Evolutionary conservation across 2,113 vertebrate genomes (phyloP), one percentile per base, ranked within the genome.

Genomic region (Pterophyllum scalare): DNA sequence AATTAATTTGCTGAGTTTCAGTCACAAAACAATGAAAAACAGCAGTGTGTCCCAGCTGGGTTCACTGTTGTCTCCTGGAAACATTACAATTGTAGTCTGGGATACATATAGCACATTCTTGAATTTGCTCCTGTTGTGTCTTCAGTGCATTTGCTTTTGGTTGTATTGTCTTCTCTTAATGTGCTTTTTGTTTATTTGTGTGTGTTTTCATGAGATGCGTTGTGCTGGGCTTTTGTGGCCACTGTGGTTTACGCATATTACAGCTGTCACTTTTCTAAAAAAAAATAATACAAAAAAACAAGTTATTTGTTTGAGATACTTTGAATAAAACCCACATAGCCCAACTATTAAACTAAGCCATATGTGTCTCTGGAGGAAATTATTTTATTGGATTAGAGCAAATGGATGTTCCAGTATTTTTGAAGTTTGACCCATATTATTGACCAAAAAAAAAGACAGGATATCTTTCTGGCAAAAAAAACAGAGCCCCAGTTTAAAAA

Each of bases 371-470:
- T 20, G 65, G 24, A 70, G 43, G 65, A 70, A 52, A 20, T 31
- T 5, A 52, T 52, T 43, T 52, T 12, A 31, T 52, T 52, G 17
- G 65, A 72, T 72, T 72, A 31, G 65, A 52, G 43, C 10, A 72
- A 72, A 52, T 52, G 49, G 65, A 52, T 52, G 43, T 46, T 72
- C 31, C 10, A 52, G 10, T 72, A 19, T 72, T 72, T 72, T 72
- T 52, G 43, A 17, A 72, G 43, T 17, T 31, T 72, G 43, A 31
- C 65, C 43, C 65, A 31, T 52, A 52, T 72, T 72, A 52, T 52
- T 3, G 43, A 13, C 43, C 24, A 13, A 52, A 72, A 70, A 0
- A 58, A 7, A 0, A 0, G 46, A 9, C 65, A 19, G 46, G 15
- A 15, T 49, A 19, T 17, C 46, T 49, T 49, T 15, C 15, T 17